Evolutionary conservation across 2,797 vertebrate genomes (phyloP).

Genomic region (Lagocephalus sceleratus): DNA sequence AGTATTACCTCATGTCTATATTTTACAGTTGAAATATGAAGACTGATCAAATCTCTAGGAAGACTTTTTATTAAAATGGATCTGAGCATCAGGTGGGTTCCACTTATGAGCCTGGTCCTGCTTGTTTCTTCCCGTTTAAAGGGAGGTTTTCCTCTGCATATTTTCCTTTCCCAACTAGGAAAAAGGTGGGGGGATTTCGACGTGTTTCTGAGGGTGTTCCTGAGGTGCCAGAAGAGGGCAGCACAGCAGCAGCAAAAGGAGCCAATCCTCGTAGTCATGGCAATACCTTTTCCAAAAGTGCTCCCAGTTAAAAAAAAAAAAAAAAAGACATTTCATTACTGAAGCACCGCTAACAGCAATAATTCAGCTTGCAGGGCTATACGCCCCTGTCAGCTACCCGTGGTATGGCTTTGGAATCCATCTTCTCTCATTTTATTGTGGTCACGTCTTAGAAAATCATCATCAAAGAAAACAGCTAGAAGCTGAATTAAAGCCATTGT

Average conservation of each 20-base stretch:
- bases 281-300: slow-evolving; percentile 45
- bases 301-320: slow-evolving; percentile 26
- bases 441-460: neutral
- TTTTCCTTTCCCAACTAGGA: too few relatives aligned
- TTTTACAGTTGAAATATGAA: too few relatives aligned
- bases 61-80: too few relatives aligned
- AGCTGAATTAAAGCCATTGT: slow-evolving; percentile 1
- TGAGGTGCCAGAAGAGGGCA: slow-evolving; percentile 73
- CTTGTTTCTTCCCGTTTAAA: too few relatives aligned
- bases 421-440: slow-evolving; percentile 1
- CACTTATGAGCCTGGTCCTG: too few relatives aligned
- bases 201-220: neutral
- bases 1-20: too few relatives aligned
- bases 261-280: slow-evolving; percentile 45
- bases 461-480: neutral
- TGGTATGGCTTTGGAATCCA: slow-evolving; percentile 10
- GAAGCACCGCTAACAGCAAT: slow-evolving; percentile 16
- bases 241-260: slow-evolving; percentile 64
- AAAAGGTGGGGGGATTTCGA: too few relatives aligned
- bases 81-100: too few relatives aligned
- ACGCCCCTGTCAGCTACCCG: slow-evolving; percentile 24
- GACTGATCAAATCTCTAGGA: too few relatives aligned
- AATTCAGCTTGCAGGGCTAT: slow-evolving; percentile 18
- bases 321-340: slow-evolving; percentile 53
- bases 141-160: too few relatives aligned